Conservation (phyloP, 2,888 invertebrate species). For the Diarsia brunnea region DNA sequence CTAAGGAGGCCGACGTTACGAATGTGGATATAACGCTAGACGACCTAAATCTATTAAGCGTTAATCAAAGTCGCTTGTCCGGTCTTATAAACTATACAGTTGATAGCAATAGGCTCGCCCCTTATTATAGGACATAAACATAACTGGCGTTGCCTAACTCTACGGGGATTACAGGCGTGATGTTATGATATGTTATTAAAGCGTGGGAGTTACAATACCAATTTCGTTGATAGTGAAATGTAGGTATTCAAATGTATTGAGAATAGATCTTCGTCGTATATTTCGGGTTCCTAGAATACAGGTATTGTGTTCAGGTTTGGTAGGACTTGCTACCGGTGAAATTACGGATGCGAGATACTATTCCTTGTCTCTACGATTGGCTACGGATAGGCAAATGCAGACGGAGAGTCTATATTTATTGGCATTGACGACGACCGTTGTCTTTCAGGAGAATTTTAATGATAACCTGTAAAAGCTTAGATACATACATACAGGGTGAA, state of each 20-base stretch:
- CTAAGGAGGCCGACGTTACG: neutral
- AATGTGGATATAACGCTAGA: neutral
- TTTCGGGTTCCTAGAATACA: neutral
- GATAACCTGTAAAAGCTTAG: neutral
- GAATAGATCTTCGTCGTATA: neutral
- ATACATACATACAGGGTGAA: no score
- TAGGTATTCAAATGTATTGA: neutral
- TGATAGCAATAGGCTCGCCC: no score
- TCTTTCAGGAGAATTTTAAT: neutral
- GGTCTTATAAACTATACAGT: no score
- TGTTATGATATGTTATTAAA: neutral
- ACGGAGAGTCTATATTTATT: no score
- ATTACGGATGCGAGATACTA: neutral
- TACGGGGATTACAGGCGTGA: no score
- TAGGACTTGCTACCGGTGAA: constrained; percentile 19
- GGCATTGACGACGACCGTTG: neutral
- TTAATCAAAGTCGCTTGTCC: neutral
- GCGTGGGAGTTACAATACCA: neutral
- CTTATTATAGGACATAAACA: no score
- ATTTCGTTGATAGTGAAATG: neutral
- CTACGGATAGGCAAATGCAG: neutral
- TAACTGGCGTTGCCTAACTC: no score
- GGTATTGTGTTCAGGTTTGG: neutral
- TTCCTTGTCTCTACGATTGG: neutral
- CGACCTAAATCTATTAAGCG: neutral